phyloP scores from a whole-genome alignment of 1,140 invertebrate species.

The Aphidius gifuensis region DNA sequence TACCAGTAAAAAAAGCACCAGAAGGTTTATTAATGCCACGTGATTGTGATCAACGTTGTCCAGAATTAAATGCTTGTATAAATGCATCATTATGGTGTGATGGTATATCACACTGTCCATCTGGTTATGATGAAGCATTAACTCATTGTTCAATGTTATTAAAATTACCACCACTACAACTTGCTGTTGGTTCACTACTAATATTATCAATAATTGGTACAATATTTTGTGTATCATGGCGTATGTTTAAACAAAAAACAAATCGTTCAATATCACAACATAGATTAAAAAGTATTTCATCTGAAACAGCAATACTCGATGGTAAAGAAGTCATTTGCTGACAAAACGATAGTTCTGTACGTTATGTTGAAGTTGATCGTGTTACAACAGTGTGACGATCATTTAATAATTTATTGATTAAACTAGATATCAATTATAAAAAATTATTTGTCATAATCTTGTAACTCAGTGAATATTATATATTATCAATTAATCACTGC shows the following conservation, averaged over 20 bases:
- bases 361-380: slow-evolving; percentile 83
- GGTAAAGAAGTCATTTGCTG: slow-evolving; percentile 88
- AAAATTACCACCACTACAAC: slow-evolving; percentile 69
- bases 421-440: no score
- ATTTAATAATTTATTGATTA: background rate
- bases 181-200: slow-evolving; percentile 57
- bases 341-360: slow-evolving; percentile 89
- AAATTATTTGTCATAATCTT: no score
- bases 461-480: no score
- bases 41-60: slow-evolving; percentile 77
- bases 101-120: slow-evolving; percentile 79
- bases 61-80: slow-evolving; percentile 84
- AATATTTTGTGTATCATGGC: slow-evolving; percentile 54
- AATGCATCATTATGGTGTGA: slow-evolving; percentile 87
- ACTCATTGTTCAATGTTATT: slow-evolving; percentile 74
- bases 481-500: no score
- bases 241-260: slow-evolving; percentile 62
- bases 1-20: slow-evolving; percentile 47
- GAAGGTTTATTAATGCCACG: slow-evolving; percentile 62
- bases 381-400: slow-evolving; percentile 82
- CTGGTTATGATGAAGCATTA: slow-evolving; percentile 81
- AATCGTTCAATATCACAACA: slow-evolving; percentile 68
- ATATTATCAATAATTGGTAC: slow-evolving; percentile 46
- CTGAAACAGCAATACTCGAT: slow-evolving; percentile 74
- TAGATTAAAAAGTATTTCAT: slow-evolving; percentile 71